Conservation (phyloP, 2,113 vertebrate species). For the Aldabrachelys gigantea region DNA sequence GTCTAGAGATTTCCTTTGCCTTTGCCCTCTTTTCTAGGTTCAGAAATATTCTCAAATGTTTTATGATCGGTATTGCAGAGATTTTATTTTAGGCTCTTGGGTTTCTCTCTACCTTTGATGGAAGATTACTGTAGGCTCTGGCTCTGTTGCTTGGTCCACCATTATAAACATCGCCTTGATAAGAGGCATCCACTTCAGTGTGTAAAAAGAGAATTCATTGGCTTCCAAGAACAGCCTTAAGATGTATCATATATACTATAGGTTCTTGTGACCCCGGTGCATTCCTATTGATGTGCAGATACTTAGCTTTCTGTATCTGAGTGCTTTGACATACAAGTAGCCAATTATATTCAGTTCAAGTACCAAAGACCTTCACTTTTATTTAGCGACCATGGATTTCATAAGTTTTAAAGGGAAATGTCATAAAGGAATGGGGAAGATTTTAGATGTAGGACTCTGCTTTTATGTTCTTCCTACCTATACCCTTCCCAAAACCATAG, state of each 20-base stretch:
- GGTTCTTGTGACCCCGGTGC: constrained; percentile 77
- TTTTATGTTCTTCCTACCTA: constrained; percentile 43
- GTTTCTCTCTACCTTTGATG: constrained; percentile 64
- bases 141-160: constrained; percentile 57
- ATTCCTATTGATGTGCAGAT: constrained; percentile 77
- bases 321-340: constrained; percentile 74
- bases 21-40: constrained; percentile 38
- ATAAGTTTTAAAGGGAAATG: constrained; percentile 73
- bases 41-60: constrained; percentile 50
- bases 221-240: constrained; percentile 72
- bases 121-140: constrained; percentile 49
- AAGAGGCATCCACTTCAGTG: constrained; percentile 63
- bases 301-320: constrained; percentile 55
- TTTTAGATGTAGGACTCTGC: constrained; percentile 58
- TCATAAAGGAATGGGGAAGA: constrained; percentile 65
- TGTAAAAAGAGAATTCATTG: constrained; percentile 71
- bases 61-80: constrained; percentile 25
- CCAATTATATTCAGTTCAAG: constrained; percentile 78
- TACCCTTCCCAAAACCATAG: constrained; percentile 34
- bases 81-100: constrained; percentile 66
- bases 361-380: constrained; percentile 75
- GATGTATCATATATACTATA: constrained; percentile 30
- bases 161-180: constrained; percentile 75
- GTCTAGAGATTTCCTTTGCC: constrained; percentile 37
- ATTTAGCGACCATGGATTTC: constrained; percentile 53